These are phyloP conservation scores for Teinopalpus imperialis DNA, from an alignment of 2,888 invertebrate species.

Conservation along the genomic window DNA sequence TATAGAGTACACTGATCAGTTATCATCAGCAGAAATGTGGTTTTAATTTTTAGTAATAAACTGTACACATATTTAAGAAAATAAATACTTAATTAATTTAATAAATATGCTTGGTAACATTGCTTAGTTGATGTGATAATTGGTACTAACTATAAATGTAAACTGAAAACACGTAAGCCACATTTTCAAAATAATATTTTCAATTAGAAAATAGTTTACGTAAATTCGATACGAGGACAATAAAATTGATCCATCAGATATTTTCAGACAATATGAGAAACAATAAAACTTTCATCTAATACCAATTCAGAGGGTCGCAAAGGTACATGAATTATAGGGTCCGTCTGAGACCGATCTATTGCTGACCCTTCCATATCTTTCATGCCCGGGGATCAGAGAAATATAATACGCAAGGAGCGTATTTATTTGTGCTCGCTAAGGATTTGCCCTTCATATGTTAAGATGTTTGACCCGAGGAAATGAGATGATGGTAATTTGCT, in stretches of 20 bases:
- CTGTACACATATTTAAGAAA: too few species aligned
- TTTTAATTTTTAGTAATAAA: too few species aligned
- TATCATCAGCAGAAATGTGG: too few species aligned
- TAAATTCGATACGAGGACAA: conserved; percentile 10
- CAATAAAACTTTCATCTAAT: conserved; percentile 55
- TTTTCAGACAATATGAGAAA: conserved; percentile 30
- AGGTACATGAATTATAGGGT: conserved; percentile 48
- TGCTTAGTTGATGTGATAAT: too few species aligned
- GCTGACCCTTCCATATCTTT: conserved; percentile 71
- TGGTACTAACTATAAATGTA: too few species aligned
- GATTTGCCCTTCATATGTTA: conserved; percentile 70
- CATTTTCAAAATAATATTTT: too few species aligned
- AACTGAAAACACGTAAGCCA: too few species aligned
- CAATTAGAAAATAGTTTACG: too few species aligned
- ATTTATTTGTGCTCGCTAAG: conserved; percentile 78
- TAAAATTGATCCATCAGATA: conserved; percentile 16
- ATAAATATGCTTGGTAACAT: too few species aligned
- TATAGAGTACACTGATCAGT: too few species aligned
- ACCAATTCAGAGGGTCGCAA: conserved; percentile 46
- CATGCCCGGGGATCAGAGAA: conserved; percentile 71
- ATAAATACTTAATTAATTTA: too few species aligned
- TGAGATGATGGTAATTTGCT: conserved; percentile 70
- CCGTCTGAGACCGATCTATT: conserved; percentile 44
- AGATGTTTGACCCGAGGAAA: conserved; percentile 68
- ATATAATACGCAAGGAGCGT: conserved; percentile 69